These are phyloP conservation scores for Drosophila anceps DNA, from an alignment of 2,888 invertebrate species.

Conservation along the genomic window DNA sequence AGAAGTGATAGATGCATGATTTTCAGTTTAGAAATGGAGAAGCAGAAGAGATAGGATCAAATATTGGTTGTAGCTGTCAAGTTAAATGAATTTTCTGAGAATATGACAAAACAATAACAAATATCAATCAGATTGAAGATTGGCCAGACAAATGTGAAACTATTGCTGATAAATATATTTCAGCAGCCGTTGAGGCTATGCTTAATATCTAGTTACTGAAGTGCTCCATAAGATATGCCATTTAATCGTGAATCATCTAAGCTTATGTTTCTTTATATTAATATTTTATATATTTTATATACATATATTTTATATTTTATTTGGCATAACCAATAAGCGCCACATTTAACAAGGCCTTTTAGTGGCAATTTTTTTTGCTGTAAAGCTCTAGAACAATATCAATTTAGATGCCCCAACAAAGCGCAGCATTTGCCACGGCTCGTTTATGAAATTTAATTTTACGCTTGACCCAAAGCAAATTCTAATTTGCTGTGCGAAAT, in stretches of 20 bases:
- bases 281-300: no score
- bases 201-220: no score
- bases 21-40: background rate
- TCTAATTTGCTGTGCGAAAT: constrained; percentile 24
- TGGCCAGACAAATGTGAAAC: no score
- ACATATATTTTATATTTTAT: no score
- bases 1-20: background rate
- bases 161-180: background rate
- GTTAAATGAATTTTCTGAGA: no score
- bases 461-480: constrained; percentile 26
- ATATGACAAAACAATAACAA: no score
- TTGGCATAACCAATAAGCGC: background rate
- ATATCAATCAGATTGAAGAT: no score
- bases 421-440: constrained; percentile 1
- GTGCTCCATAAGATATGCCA: no score
- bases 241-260: background rate
- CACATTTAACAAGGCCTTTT: no score
- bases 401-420: background rate
- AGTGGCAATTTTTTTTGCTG: constrained; percentile 10
- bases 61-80: background rate
- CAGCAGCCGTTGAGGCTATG: no score
- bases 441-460: constrained; percentile 7
- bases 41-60: background rate
- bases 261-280: background rate
- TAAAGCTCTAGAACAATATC: background rate